Evolutionary conservation across 2,113 vertebrate genomes (phyloP).

Genomic region (Aepyceros melampus): DNA sequence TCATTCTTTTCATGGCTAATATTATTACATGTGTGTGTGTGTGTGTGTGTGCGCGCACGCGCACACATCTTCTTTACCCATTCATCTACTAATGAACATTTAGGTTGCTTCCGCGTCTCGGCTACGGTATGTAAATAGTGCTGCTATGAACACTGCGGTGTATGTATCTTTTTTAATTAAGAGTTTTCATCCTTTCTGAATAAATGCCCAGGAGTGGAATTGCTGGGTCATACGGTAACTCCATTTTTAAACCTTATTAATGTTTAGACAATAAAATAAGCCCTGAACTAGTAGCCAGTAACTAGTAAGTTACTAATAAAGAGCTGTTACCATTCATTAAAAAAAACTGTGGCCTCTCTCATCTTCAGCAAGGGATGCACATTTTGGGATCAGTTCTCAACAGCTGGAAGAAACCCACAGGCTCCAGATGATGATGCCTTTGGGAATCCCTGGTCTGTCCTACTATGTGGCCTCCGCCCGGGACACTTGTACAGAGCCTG

Average conservation of each 20-base stretch:
- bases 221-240: neutral
- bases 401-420: neutral
- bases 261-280: neutral
- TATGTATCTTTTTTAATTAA: neutral
- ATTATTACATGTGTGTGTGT: neutral
- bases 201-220: neutral
- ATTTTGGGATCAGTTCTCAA: neutral
- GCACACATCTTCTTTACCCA: neutral
- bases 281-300: neutral
- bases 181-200: neutral
- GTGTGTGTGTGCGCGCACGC: neutral
- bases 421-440: neutral
- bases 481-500: neutral
- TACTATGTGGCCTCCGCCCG: rapidly evolving
- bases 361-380: neutral
- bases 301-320: neutral
- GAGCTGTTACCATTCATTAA: neutral
- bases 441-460: neutral
- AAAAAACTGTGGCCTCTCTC: neutral
- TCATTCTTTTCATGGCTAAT: neutral
- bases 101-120: neutral
- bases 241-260: neutral
- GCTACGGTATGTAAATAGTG: neutral
- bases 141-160: neutral
- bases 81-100: neutral